Base-by-base conservation (phyloP, 2,797 vertebrate genomes). In the Eidolon dupreanum region DNA sequence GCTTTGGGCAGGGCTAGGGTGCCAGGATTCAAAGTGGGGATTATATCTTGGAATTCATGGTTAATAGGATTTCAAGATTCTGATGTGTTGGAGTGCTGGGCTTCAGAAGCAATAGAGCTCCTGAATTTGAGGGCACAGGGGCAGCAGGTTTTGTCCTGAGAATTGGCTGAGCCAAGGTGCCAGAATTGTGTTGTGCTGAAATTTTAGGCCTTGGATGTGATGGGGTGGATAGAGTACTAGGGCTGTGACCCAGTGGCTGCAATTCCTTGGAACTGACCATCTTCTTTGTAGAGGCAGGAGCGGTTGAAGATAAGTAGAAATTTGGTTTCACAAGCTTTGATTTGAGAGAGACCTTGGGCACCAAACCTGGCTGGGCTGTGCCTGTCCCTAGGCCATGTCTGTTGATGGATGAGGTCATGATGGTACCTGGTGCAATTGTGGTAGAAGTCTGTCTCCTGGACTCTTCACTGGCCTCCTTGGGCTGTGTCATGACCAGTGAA, bases 401-500 rank as follows among this genome's bases (percentile, higher is more conserved):
- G 41, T 71, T 79, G 61, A 77, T 66, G 11, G 70, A 65, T 74
- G 93, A 97, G 6, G 92, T 74, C 38, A 57, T 90, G 51, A 88
- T 51, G 33, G 77, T 63, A 24, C 55, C 33, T 82, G 41, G 68
- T 16, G 41, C 87, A 36, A 81, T 53, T 83, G 95, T 84, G 36
- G 55, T 73, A 13, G 31, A 33, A 28, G 41, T 24, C n/a, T 89
- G 85, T 33, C n/a, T 92, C 57, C 55, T 93, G 38, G 78, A 13
- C 13, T 81, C 74, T 90, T 95, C 98, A 70, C 98, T 98, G 70
- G 71, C 71, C n/a, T 96, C 97, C 71, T 99, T 99, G 6, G 99
- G 99, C 88, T 99, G 99, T 3, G 99, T 98, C 20, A 99, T 98
- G 20, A 99, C 98, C 97, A 99, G 97, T 65, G 99, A 99, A 24